Conservation (phyloP, 2,797 vertebrate genomes). For the Cygnus olor region DNA sequence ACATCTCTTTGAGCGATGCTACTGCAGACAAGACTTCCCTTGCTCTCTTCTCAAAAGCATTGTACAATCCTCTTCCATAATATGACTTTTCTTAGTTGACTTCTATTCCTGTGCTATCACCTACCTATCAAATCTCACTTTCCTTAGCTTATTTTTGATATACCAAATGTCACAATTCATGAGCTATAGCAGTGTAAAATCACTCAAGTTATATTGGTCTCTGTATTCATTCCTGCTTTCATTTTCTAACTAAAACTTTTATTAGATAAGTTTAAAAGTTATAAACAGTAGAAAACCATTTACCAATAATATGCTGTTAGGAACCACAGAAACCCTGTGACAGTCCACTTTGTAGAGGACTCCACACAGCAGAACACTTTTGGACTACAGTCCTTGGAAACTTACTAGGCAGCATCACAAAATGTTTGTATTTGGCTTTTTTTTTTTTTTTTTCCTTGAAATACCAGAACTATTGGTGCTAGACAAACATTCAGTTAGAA, state of each 20-base stretch:
- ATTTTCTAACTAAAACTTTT: neutral
- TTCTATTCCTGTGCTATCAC: neutral
- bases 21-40: neutral
- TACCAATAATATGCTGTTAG: neutral
- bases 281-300: neutral
- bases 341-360: neutral
- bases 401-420: neutral
- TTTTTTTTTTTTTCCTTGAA: neutral
- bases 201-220: neutral
- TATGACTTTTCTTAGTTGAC: neutral
- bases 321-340: neutral
- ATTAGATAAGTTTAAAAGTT: neutral
- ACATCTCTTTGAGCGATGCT: neutral
- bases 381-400: neutral
- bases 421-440: neutral
- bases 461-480: neutral
- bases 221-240: neutral
- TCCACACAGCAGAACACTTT: neutral
- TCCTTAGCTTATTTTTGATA: neutral
- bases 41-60: neutral
- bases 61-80: neutral
- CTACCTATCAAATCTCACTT: neutral
- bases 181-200: neutral
- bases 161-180: neutral
- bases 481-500: neutral